Evolutionary conservation across 2,888 invertebrate genomes (phyloP), one percentile per base, ranked within the genome.

Genomic region (Malthinus seriepunctatus): DNA sequence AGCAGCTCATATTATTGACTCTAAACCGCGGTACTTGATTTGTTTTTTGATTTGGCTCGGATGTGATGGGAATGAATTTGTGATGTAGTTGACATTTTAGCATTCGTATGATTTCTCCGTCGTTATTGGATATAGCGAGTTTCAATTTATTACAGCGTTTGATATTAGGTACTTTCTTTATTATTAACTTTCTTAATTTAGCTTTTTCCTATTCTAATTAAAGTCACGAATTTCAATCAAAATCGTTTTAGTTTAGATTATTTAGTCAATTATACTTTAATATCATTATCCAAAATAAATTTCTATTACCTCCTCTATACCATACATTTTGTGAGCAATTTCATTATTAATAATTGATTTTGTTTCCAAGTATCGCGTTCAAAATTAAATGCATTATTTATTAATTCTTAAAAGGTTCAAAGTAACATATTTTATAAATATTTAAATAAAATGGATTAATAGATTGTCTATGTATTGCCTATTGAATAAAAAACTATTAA

Each of bases 11-110:
- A 50, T 59, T 59, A 59, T 59, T 59, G 59, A 59, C 59, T 59
- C 54, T 54, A 54, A 59, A 59, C 59, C 53, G 49, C 48, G 34
- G 47, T 34, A 46, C 53, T 59, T 59, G 59, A 59, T 59, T 59
- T 59, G 54, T 59, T 49, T 59, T 54, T 59, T 59, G 48, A 46
- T 54, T 53, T 57, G 33, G 51, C 32, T 35, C 42, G 49, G 55
- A 56, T 56, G 55, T 56, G 55, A 56, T 56, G 46, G 38, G 51
- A 57, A 51, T 57, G 56, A 57, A 57, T 57, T 47, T 57, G 51
- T 33, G 33, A 57, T 57, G 48, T 35, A 44, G 39, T 54, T 54
- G 54, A 54, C 54, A 49, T 54, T 47, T 54, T 47, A 34, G 42
- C 51, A 32, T 42, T 45, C 52, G 45, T 52, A 48, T 33, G 51